These are phyloP conservation scores for Pyralis farinalis DNA, from an alignment of 2,888 invertebrate species.

Conservation along the genomic window DNA sequence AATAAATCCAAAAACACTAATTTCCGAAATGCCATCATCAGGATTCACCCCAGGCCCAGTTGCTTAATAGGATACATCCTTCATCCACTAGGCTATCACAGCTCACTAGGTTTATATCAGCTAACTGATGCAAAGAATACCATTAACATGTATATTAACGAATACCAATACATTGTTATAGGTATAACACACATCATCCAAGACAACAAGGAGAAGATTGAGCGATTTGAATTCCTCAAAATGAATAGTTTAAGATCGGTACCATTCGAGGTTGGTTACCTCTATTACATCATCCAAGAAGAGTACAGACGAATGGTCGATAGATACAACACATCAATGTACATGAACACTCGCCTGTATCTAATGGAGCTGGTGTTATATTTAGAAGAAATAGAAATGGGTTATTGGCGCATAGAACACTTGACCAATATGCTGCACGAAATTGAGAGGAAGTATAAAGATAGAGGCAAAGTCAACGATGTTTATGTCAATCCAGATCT, in stretches of 20 bases:
- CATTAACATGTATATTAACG: too few relatives aligned
- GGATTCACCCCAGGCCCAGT: too few relatives aligned
- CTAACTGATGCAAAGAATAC: too few relatives aligned
- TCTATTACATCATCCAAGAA: slow-evolving; percentile 26
- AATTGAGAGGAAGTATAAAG: slow-evolving; percentile 29
- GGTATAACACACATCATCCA: neutral
- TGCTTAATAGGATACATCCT: too few relatives aligned
- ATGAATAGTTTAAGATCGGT: slow-evolving; percentile 6
- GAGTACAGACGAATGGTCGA: slow-evolving; percentile 45
- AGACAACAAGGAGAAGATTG: slow-evolving; percentile 12
- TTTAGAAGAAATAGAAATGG: slow-evolving; percentile 27
- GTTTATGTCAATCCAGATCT: too few relatives aligned
- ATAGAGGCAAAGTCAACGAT: neutral
- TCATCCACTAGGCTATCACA: too few relatives aligned
- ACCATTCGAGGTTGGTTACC: slow-evolving; percentile 17
- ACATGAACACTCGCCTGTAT: neutral
- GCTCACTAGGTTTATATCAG: too few relatives aligned
- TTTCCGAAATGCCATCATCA: too few relatives aligned
- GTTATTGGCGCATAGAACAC: slow-evolving; percentile 40
- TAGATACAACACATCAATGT: slow-evolving; percentile 22
- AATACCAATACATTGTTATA: too few relatives aligned
- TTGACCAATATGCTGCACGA: slow-evolving; percentile 43
- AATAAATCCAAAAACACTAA: too few relatives aligned
- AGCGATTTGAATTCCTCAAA: neutral
- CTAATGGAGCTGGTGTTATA: slow-evolving; percentile 19